These are phyloP conservation scores for Podarcis lilfordi DNA, from an alignment of 2,797 vertebrate species.

Conservation along the genomic window DNA sequence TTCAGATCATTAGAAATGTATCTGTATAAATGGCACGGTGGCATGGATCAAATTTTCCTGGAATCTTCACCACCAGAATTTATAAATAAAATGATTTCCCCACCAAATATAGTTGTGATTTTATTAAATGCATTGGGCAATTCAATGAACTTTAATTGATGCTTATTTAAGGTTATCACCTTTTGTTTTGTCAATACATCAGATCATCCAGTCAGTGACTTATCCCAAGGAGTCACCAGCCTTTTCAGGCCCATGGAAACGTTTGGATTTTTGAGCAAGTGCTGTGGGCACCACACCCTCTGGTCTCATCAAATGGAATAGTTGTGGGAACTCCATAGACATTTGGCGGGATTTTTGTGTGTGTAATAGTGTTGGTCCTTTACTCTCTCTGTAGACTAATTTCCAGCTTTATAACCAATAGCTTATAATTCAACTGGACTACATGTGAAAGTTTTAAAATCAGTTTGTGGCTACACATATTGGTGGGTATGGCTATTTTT, in stretches of 20 bases:
- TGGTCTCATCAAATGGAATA: background rate
- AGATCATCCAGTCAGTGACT: background rate
- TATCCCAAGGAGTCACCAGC: background rate
- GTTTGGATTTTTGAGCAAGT: no score
- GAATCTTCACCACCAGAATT: background rate
- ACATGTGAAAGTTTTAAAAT: background rate
- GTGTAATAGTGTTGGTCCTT: background rate
- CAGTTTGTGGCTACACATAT: background rate
- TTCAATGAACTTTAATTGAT: background rate
- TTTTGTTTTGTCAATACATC: background rate
- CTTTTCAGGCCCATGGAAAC: no score
- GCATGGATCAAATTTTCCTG: background rate
- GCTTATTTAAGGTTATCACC: background rate
- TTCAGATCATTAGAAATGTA: background rate
- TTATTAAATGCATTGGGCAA: background rate
- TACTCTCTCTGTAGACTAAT: no score
- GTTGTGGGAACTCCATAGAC: background rate
- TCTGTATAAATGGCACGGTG: background rate
- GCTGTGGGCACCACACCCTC: no score
- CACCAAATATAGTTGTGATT: background rate
- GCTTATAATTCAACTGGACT: background rate
- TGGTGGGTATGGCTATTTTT: no score
- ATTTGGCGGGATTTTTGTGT: background rate
- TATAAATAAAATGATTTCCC: background rate
- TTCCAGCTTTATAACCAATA: background rate